Conservation (phyloP, 2,888 invertebrate genomes). For the Rambutsinella grinnellia region DNA sequence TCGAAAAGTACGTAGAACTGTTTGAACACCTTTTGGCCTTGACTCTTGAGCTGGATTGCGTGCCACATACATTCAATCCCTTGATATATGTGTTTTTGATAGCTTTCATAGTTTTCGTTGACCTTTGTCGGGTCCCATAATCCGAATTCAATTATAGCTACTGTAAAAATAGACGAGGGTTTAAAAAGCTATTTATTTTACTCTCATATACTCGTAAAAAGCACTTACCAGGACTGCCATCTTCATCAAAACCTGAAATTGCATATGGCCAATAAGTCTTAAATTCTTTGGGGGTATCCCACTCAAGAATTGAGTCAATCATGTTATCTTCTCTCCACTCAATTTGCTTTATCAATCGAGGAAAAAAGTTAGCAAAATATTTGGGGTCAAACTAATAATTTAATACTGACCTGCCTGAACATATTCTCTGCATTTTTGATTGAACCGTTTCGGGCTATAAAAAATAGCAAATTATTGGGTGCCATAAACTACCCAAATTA, state of each 20-base stretch:
- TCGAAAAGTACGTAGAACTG: conserved; percentile 42
- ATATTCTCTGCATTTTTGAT: conserved; percentile 25
- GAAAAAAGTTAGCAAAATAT: too few species aligned
- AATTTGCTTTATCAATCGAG: conserved; percentile 32
- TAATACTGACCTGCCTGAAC: conserved; percentile 29
- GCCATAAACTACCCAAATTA: not conserved
- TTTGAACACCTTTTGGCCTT: conserved; percentile 24
- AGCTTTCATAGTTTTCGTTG: conserved; percentile 23
- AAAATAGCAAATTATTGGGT: not conserved
- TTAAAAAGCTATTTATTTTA: too few species aligned
- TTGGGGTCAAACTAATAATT: too few species aligned
- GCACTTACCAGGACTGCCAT: conserved; percentile 35
- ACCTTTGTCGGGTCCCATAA: conserved; percentile 41
- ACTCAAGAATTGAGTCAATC: conserved; percentile 9
- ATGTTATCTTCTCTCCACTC: conserved; percentile 31
- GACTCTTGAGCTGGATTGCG: conserved; percentile 23
- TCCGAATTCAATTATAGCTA: conserved; percentile 38
- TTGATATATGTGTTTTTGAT: conserved; percentile 21
- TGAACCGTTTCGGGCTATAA: conserved; percentile 14
- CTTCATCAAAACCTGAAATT: conserved; percentile 34
- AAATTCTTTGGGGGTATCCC: conserved; percentile 14
- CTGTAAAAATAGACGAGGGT: too few species aligned
- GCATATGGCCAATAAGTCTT: conserved; percentile 29
- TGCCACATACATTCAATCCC: conserved; percentile 29
- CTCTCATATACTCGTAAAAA: too few species aligned